Percentiles rank a stretch among this genome's conserved stretches.
Conservation (phyloP, 2,113 vertebrate genomes). For the Redunca redunca region DNA sequence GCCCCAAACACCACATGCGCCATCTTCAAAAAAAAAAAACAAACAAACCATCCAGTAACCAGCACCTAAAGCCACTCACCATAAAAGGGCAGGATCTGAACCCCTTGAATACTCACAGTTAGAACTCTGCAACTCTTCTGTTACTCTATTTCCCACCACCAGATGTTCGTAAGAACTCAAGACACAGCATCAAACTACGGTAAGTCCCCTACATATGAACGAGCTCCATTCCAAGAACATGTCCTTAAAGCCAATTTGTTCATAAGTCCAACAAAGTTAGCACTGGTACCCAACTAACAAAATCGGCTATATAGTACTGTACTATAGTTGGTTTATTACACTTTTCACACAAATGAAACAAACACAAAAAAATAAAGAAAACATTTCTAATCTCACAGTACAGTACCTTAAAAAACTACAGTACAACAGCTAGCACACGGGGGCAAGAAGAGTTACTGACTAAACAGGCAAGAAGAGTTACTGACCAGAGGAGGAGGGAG, state of each 20-base stretch:
- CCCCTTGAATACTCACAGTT: not conserved
- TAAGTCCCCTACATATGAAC: not conserved
- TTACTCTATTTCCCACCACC: not conserved
- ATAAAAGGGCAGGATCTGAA: not conserved
- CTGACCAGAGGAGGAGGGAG: not conserved
- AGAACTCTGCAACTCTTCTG: not conserved
- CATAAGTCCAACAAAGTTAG: not conserved
- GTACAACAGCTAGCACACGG: not conserved
- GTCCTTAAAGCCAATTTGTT: not conserved
- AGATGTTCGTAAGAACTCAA: not conserved
- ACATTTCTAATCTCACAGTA: not conserved
- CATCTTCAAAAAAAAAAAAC: not conserved
- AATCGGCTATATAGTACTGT: not conserved
- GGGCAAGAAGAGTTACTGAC: not conserved
- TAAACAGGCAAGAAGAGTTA: not conserved
- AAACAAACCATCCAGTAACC: not conserved
- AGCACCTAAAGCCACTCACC: not conserved
- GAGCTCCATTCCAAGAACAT: not conserved
- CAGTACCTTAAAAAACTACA: not conserved
- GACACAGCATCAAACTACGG: not conserved
- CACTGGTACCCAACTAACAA: not conserved
- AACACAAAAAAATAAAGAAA: not conserved
- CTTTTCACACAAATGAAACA: not conserved
- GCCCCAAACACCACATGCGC: not conserved
- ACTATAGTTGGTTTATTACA: not conserved